Percentiles rank a stretch among this genome's conserved stretches.
Conservation (phyloP, 2,888 invertebrate genomes). For the Eulithis testata region DNA sequence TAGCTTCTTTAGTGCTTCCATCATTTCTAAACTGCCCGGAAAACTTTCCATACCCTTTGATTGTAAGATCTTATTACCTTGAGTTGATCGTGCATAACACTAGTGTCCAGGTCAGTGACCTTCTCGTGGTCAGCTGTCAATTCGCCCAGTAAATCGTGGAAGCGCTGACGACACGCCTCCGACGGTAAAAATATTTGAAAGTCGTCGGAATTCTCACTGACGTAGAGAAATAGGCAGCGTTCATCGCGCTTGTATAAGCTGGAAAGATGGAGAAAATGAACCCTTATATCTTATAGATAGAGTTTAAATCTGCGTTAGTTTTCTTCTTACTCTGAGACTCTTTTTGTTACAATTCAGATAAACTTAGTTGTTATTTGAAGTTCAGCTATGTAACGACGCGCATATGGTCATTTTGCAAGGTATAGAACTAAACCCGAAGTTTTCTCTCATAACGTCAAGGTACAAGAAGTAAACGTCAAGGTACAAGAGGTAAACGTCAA, state of each 20-base stretch:
- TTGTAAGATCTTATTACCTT: constrained; percentile 77
- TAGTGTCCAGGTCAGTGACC: constrained; percentile 90
- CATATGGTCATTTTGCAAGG: too few relatives aligned
- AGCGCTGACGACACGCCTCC: constrained; percentile 91
- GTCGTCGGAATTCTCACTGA: constrained; percentile 98
- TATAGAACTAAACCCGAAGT: too few relatives aligned
- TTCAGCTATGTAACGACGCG: too few relatives aligned
- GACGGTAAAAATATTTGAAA: constrained; percentile 99
- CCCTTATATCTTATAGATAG: not conserved
- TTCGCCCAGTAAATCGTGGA: constrained; percentile 93
- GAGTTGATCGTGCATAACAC: constrained; percentile 89
- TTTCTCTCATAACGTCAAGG: too few relatives aligned
- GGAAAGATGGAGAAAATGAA: constrained; percentile 40
- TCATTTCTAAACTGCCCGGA: too few relatives aligned
- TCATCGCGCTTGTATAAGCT: constrained; percentile 98
- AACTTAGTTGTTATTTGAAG: too few relatives aligned
- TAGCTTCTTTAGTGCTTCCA: too few relatives aligned
- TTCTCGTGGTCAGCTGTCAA: constrained; percentile 95
- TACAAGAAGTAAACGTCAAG: too few relatives aligned
- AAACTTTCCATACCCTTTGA: too few relatives aligned
- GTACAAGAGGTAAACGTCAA: too few relatives aligned
- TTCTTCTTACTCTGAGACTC: too few relatives aligned
- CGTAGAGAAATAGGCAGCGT: constrained; percentile 97
- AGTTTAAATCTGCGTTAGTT: not conserved
- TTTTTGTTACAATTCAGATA: too few relatives aligned